Evolutionary conservation across 2,797 vertebrate species (phyloP), one percentile per base, ranked within the genome.

Genomic region (Micromesistius poutassou): DNA sequence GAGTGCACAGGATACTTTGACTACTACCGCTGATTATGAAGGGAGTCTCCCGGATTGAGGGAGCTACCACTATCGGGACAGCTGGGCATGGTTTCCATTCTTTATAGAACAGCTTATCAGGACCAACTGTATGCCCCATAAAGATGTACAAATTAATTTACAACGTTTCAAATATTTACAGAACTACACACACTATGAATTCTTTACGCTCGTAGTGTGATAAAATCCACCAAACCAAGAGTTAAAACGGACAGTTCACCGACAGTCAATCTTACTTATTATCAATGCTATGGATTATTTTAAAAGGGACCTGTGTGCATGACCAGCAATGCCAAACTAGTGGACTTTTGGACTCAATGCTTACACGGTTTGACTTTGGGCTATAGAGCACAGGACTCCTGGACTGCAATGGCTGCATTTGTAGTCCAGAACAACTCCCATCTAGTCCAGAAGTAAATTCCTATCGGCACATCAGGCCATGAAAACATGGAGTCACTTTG

Each of bases 131-230:
- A 74, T 22, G 74, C 71, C 74, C 73, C 14, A 73, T 55, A 36
- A 78, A 78, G 71, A 79, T 7, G 55, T 73, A 73, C 25, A 77
- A 82, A 33, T 40, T 0, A 46, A 75, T 74, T 1, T 80, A 30
- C 30, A 66, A 75, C 76, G 76, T 74, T 85, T 25, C 78, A 74
- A 85, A 75, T 80, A 85, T 87, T 87, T 87, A 89, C 78, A 89
- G 76, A 88, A 84, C 79, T 83, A 80, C 85, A 81, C 55, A 82
- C 75, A 82, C 79, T 81, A 76, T 71, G 79, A 80, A 86, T 87
- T 76, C 84, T 87, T 83, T 84, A 84, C 84, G 80, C 79, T 88
- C 76, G 72, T 76, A 72, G 87, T 84, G 88, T 79, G 79, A 82
- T 78, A 71, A 81, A 84, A 66, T 68, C 75, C 40, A 81, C 71